Evolutionary conservation across 2,888 invertebrate genomes (phyloP).

Genomic region (Diploptera punctata): DNA sequence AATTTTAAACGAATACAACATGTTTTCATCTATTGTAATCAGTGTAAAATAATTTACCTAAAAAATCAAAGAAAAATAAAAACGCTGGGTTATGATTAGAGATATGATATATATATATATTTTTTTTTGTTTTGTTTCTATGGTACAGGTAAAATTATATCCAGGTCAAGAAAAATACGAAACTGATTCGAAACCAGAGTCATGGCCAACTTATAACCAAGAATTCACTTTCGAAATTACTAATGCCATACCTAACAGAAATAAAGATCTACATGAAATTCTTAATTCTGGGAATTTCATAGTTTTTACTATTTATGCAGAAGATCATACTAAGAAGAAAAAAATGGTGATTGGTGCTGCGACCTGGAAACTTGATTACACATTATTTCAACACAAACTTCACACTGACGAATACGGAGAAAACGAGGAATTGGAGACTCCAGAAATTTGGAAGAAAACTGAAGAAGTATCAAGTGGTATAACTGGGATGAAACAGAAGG

Average conservation of each 20-base stretch:
- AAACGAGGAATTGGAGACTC: constrained; percentile 64
- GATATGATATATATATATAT: no score
- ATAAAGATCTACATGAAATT: constrained; percentile 56
- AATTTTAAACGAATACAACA: no score
- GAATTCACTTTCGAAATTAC: constrained; percentile 67
- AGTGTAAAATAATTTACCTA: no score
- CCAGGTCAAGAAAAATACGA: constrained; percentile 79
- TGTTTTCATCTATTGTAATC: no score
- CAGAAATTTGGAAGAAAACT: constrained; percentile 73
- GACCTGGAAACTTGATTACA: constrained; percentile 67
- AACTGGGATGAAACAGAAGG: neutral
- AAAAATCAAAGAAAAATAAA: no score
- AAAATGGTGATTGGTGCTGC: constrained; percentile 65
- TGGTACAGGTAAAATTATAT: constrained; percentile 74
- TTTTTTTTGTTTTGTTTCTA: neutral
- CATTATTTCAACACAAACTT: constrained; percentile 7
- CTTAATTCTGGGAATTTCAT: constrained; percentile 70
- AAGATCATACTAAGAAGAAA: constrained; percentile 12
- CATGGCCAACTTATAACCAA: constrained; percentile 83
- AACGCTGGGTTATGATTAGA: no score
- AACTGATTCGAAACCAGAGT: constrained; percentile 74
- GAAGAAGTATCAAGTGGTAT: constrained; percentile 71
- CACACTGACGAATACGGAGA: constrained; percentile 41
- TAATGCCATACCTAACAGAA: neutral
- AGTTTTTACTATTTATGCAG: constrained; percentile 71